Base-by-base conservation (phyloP, 1,140 invertebrate genomes). In the Bombus haemorrhoidalis region DNA sequence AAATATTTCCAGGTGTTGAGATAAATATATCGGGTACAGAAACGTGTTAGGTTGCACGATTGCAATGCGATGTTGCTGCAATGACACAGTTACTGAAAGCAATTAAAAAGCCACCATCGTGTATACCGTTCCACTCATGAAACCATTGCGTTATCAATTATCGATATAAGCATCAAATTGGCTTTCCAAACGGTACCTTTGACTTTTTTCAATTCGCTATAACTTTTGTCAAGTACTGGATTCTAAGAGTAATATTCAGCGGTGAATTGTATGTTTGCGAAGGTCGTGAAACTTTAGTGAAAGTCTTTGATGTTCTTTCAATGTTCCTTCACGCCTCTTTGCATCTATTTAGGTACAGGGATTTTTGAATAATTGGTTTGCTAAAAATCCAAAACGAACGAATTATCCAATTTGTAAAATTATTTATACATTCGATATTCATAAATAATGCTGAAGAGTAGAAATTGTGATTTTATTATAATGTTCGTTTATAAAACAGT, bases 241-340 rank as follows among this genome's bases (percentile, higher is more conserved):
- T 13, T 62, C 32, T 37, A 28, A 43, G 43, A 74, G 68, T 68
- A 47, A 32, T 53, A 22, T 53, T 22, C 47, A 53, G 0, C 47
- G 0, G 47, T 22, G 18, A 22, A 53, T 53, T 53, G 47, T 8
- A 53, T 53, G 18, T 53, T 53, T 53, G 6, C 47, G 5, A 53
- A 53, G 6, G 18, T 22, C 47, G 37, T 77, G 66, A 86, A 86
- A 86, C 37, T 59, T 32, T 34, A 73, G 37, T 41, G 66, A 86
- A 77, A 86, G 66, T 75, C 53, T n/a, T n/a, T n/a, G n/a, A n/a
- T n/a, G n/a, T n/a, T n/a, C n/a, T n/a, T n/a, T n/a, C n/a, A n/a
- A n/a, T 53, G 3, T 22, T 34, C 39, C 41, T 62, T 83, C 41
- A 77, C 59, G 3, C 1, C 22, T 79, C 72, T 68, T 64, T 57